Evolutionary conservation across 2,797 vertebrate species (phyloP).

Genomic region (Sternotherus odoratus): DNA sequence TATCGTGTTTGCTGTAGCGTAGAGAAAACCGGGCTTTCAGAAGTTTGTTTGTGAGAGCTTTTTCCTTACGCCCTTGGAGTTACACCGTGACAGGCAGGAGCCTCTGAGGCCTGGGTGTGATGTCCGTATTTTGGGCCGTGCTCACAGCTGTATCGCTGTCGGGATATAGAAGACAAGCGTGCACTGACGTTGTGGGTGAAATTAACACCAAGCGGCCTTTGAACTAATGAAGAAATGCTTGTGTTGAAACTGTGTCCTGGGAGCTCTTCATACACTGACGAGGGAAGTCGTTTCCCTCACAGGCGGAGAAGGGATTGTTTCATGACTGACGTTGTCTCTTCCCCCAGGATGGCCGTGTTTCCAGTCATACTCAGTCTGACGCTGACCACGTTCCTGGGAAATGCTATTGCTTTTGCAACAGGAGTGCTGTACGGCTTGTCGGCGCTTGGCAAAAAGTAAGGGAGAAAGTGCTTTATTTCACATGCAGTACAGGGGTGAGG

Average conservation of each 20-base stretch:
- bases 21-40: background rate
- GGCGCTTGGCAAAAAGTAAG: constrained; percentile 96
- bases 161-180: background rate
- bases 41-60: background rate
- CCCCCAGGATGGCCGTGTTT: constrained; percentile 90
- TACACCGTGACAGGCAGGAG: background rate
- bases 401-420: constrained; percentile 92
- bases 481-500: background rate
- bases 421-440: constrained; percentile 97
- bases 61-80: background rate
- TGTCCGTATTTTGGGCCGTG: background rate
- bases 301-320: too few species aligned
- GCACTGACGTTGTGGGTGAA: background rate
- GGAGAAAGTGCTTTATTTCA: background rate
- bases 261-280: background rate
- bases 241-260: background rate
- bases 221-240: background rate
- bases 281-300: background rate
- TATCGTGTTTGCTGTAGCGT: background rate
- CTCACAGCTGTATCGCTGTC: background rate
- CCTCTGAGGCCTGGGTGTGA: background rate
- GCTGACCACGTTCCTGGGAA: constrained; percentile 94
- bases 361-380: constrained; percentile 91
- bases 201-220: background rate
- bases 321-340: background rate